phyloP scores from a whole-genome alignment of 92 coral and sea anemone species.

The Porites cylindrica region DNA sequence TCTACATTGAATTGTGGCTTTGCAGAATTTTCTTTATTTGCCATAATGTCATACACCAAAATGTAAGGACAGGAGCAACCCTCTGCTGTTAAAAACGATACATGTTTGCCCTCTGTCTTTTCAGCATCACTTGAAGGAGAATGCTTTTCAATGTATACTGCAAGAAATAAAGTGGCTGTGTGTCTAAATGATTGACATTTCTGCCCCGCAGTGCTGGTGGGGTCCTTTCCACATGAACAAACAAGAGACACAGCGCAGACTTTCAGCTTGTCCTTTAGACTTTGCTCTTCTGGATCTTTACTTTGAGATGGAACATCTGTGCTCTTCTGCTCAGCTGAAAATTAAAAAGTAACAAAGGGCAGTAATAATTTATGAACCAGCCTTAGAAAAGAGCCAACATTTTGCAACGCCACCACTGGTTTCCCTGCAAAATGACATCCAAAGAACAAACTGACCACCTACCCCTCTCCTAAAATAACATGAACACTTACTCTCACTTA shows the following conservation, averaged over 20 bases:
- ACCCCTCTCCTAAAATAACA: no score
- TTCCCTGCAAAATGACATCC: no score
- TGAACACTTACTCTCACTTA: no score
- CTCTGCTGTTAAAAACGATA: not conserved
- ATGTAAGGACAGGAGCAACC: slow-evolving; percentile 3
- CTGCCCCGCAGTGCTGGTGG: slow-evolving; percentile 19
- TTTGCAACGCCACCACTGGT: no score
- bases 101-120: not conserved
- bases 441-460: no score
- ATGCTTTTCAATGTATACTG: not conserved
- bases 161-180: slow-evolving; percentile 42
- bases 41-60: slow-evolving; percentile 38
- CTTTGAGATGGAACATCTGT: slow-evolving; percentile 1
- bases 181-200: slow-evolving; percentile 42
- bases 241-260: slow-evolving; percentile 38
- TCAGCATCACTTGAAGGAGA: not conserved
- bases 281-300: not conserved
- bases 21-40: not conserved
- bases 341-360: not conserved
- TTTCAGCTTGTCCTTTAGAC: not conserved
- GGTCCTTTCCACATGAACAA: slow-evolving; percentile 52
- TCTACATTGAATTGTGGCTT: slow-evolving; percentile 31
- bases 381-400: not conserved
- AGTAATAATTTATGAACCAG: not conserved
- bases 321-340: slow-evolving; percentile 4